phyloP scores from a whole-genome alignment of 2,797 vertebrate genomes.

The Gymnothorax reevesii region DNA sequence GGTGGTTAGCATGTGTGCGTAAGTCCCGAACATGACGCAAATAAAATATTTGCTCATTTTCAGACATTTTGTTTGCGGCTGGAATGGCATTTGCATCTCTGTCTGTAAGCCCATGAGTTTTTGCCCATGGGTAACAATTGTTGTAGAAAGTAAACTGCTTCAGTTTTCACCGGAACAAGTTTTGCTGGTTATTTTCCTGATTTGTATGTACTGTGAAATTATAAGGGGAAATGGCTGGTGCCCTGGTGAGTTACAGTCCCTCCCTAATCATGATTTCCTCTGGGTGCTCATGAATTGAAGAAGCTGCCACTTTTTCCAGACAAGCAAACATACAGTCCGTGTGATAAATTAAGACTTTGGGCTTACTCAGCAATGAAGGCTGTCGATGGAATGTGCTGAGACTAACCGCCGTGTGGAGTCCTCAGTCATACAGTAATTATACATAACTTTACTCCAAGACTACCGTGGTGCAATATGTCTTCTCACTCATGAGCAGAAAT shows the following conservation, averaged over 20 bases:
- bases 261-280: neutral
- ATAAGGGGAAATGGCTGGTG: neutral
- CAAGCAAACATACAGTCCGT: conserved; percentile 15
- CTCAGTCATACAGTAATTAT: conserved; percentile 31
- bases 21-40: conserved; percentile 25
- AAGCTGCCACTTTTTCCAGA: neutral
- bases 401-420: conserved; percentile 36
- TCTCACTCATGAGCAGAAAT: neutral
- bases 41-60: conserved; percentile 28
- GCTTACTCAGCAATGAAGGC: conserved; percentile 32
- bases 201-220: neutral
- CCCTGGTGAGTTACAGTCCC: neutral
- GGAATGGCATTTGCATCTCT: neutral
- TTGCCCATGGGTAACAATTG: neutral
- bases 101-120: neutral
- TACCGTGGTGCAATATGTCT: neutral
- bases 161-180: neutral
- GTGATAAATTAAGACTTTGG: conserved; percentile 43
- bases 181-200: neutral
- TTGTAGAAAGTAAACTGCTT: neutral
- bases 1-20: conserved; percentile 44
- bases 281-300: neutral
- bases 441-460: conserved; percentile 35
- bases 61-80: neutral
- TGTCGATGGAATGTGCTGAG: conserved; percentile 41